These are phyloP conservation scores for Trichosurus vulpecula DNA, from an alignment of 2,797 vertebrate genomes.

Conservation along the genomic window DNA sequence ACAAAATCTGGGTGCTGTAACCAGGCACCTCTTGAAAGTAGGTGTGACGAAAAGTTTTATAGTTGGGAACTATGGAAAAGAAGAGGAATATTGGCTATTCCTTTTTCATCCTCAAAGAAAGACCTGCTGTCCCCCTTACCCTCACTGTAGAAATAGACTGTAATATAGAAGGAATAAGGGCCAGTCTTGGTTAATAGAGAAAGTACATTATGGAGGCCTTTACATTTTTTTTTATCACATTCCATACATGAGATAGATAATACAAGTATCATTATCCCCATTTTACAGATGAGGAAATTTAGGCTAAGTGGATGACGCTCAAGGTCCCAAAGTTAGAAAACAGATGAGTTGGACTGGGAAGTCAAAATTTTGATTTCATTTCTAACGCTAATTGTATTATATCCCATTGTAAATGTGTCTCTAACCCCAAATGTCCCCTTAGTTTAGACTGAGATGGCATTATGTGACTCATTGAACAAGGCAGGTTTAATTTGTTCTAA, in stretches of 20 bases:
- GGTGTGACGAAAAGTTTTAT: background rate
- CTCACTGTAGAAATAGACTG: background rate
- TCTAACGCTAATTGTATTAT: background rate
- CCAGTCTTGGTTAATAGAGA: background rate
- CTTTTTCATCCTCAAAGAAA: background rate
- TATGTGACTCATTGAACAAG: background rate
- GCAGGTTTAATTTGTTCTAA: background rate
- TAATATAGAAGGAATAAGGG: background rate
- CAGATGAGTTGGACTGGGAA: background rate
- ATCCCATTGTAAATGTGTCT: background rate
- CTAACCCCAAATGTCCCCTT: background rate
- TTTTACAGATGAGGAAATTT: background rate
- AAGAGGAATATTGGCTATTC: background rate
- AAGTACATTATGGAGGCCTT: background rate
- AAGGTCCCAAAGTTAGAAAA: background rate
- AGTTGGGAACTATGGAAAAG: background rate
- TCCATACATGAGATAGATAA: background rate
- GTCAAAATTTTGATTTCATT: background rate
- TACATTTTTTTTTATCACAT: background rate
- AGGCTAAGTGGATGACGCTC: background rate
- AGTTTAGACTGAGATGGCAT: background rate
- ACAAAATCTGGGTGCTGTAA: background rate
- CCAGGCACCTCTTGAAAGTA: background rate
- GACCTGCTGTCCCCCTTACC: background rate
- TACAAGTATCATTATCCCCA: background rate